phyloP scores from a whole-genome alignment of 2,888 invertebrate species.

The Athalia circularis region DNA sequence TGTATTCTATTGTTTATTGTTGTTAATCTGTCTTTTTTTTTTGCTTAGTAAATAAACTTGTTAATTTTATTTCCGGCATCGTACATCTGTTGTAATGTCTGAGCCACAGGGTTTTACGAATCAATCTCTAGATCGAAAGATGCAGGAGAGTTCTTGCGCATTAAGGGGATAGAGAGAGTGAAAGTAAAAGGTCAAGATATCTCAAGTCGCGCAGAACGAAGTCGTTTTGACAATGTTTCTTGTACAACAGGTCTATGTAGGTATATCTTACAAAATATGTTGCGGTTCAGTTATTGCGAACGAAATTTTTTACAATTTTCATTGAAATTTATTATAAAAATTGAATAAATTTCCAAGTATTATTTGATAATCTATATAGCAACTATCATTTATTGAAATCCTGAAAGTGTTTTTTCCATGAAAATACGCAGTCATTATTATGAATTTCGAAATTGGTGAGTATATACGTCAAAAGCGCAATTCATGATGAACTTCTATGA shows the following conservation, averaged over 20 bases:
- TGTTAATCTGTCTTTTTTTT: not conserved
- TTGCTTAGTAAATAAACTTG: not conserved
- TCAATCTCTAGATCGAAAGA: conserved; percentile 26
- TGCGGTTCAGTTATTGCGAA: no score
- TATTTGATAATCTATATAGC: no score
- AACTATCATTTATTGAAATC: no score
- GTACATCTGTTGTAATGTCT: not conserved
- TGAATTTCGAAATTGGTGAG: no score
- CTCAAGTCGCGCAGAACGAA: conserved; percentile 67
- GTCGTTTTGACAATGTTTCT: conserved; percentile 54
- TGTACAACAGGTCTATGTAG: no score
- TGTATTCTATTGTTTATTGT: conserved; percentile 7
- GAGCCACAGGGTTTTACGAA: conserved; percentile 13
- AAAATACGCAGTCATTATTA: no score
- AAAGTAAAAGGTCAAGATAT: conserved; percentile 73
- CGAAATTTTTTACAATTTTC: not conserved
- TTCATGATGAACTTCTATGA: no score
- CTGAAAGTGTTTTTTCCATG: no score
- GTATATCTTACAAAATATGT: no score
- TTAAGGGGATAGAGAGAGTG: conserved; percentile 62
- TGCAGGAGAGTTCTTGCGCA: conserved; percentile 51
- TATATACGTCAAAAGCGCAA: no score
- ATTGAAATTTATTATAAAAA: not conserved
- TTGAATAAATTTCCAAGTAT: no score
- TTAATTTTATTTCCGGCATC: conserved; percentile 18